Evolutionary conservation across 2,888 invertebrate species (phyloP), one percentile per base, ranked within the genome.

Genomic region (Tachina grossa): DNA sequence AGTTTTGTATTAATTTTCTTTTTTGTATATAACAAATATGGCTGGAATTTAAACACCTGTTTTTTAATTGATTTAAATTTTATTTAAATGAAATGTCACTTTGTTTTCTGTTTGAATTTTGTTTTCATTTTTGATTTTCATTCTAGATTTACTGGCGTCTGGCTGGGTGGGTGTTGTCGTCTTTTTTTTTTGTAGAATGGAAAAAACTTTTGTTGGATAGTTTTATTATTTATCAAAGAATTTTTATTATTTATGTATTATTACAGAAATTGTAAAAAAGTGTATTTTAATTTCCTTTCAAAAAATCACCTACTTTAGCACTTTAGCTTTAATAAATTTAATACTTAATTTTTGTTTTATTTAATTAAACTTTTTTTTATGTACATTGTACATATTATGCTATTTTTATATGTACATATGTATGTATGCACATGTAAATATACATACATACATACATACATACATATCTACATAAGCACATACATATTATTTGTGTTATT

Each of bases 101-200:
- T 61, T 51, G 43, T 61, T 63, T 10, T 75, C 49, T 19, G 9
- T 45, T 41, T 49, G 13, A 39, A 11, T 75, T 68, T 77, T 76
- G 51, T 85, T 83, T 39, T 83, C 59, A 45, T 77, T 77, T 76
- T 63, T 53, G 22, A 76, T 53, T 66, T 59, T 41, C 41, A 51
- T 80, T 72, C 19, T 47, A 13, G 41, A 76, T 19, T 72, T 72
- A 74, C 14, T 79, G 83, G 80, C 80, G 83, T 85, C 83, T 84
- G 75, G 19, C 68, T 79, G 87, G 82, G 84, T 79, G 82, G 84
- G 83, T 76, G 82, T 79, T 68, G 72, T 71, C 83, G 77, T 55
- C 41, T 68, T 57, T 47, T 63, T n/a, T 77, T 68, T 61, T 79
- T 61, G 0, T 2, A 41, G 16, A 61, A 59, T 19, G 14, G 10